Base-by-base conservation (phyloP, 2,888 invertebrate species). In the Cepaea hortensis region DNA sequence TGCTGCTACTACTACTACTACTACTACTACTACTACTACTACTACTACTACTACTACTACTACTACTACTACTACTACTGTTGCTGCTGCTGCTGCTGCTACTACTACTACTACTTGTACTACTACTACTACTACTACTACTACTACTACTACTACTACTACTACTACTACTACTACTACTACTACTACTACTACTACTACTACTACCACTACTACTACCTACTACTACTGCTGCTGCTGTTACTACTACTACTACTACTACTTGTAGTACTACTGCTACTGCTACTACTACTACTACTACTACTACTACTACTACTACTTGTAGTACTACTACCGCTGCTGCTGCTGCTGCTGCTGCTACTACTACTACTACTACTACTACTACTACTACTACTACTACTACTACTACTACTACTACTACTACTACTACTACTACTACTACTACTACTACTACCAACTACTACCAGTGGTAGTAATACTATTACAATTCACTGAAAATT, bases 81-180 rank as follows among this genome's bases (percentile, higher is more conserved):
- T 62, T 81, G 5, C 81, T 81, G n/a, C 81, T 81, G n/a, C 81
- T 81, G 15, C 81, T 81, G n/a, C 81, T 81, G 9, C 81, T 81
- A 20, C 81, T 81, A 20, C 81, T 81, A 4, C 81, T 81, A 23
- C 81, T 81, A 15, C 81, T 81, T 13, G 62, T 81, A 23, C 81
- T 81, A 4, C 68, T 68, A 15, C 68, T 68, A 4, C 68, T 68
- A 15, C 68, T 68, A 68, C 68, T 68, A 13, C 68, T 68, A 68
- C 68, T 68, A 13, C 68, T 68, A 15, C 68, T 68, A 13, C 20
- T 68, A 68, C 68, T 68, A 68, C 68, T 68, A 4, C 68, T 68
- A 68, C 68, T 68, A 68, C 68, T 68, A 13, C 68, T 68, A 68
- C 68, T 68, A 68, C 68, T 68, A 13, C 68, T 68, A 62, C 81